Conservation (phyloP, 2,113 vertebrate species). For the Raja brachyura region DNA sequence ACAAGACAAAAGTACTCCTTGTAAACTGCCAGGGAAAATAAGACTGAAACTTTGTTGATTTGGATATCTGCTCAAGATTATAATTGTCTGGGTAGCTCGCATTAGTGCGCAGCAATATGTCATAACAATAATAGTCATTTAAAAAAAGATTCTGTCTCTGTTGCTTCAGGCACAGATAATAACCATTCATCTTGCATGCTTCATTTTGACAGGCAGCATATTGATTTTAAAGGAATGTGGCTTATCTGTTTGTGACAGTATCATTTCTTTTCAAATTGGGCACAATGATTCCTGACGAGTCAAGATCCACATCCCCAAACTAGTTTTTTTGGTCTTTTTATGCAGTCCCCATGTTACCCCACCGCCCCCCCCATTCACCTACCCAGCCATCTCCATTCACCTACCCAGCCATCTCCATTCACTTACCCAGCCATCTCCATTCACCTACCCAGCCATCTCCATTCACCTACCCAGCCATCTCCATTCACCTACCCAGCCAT, state of each 20-base stretch:
- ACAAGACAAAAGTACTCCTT: too few relatives aligned
- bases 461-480: too few relatives aligned
- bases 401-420: too few relatives aligned
- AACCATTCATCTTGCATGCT: background rate
- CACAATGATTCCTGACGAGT: background rate
- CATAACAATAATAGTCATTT: background rate
- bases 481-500: too few relatives aligned
- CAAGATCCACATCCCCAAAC: background rate
- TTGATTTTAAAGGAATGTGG: background rate
- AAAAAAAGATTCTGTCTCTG: background rate
- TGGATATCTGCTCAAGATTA: background rate
- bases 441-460: too few relatives aligned
- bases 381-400: background rate
- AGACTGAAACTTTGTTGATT: background rate
- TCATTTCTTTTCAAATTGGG: constrained; percentile 25
- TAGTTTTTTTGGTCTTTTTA: background rate
- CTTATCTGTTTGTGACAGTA: constrained; percentile 6
- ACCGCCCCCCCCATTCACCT: too few relatives aligned
- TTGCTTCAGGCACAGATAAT: constrained; percentile 14
- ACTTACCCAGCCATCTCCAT: too few relatives aligned
- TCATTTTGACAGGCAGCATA: background rate
- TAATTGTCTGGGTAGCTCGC: background rate
- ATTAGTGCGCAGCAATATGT: background rate
- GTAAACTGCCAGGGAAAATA: background rate
- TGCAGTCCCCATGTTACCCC: too few relatives aligned